Conservation (phyloP, 2,113 vertebrate genomes). For the Thamnophis sirtalis region DNA sequence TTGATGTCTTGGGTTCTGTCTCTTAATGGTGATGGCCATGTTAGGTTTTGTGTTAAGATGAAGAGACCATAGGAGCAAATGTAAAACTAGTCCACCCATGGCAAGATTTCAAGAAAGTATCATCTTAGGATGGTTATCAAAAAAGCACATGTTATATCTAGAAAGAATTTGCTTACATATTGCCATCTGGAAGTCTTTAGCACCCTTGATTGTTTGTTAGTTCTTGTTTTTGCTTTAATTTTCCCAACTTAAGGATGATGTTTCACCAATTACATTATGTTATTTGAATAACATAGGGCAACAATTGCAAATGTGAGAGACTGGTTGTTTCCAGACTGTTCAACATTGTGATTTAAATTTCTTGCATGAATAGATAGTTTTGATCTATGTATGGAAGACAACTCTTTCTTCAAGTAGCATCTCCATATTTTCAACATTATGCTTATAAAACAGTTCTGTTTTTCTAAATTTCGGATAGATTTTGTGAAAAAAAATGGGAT, state of each 20-base stretch:
- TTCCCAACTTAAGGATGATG: not conserved
- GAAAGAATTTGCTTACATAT: not conserved
- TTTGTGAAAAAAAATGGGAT: not conserved
- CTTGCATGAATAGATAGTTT: not conserved
- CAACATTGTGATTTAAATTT: not conserved
- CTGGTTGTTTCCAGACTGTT: not conserved
- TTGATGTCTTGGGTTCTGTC: not conserved
- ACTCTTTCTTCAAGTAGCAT: not conserved
- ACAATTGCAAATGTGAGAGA: not conserved
- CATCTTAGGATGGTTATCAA: not conserved
- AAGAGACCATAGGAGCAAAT: not conserved
- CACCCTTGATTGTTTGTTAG: conserved; percentile 11
- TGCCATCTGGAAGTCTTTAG: not conserved
- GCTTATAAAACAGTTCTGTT: not conserved
- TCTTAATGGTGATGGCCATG: not conserved
- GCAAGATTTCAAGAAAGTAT: not conserved
- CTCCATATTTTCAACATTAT: not conserved
- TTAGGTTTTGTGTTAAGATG: not conserved
- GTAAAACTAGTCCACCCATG: not conserved
- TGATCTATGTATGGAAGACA: not conserved
- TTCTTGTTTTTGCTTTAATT: not conserved
- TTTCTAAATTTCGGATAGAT: not conserved
- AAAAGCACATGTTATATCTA: not conserved
- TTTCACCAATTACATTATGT: conserved; percentile 3
- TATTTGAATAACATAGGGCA: not conserved